Percentiles rank a stretch among this genome's conserved stretches.
Conservation (phyloP, 2,888 invertebrate species). For the Eupeodes luniger region DNA sequence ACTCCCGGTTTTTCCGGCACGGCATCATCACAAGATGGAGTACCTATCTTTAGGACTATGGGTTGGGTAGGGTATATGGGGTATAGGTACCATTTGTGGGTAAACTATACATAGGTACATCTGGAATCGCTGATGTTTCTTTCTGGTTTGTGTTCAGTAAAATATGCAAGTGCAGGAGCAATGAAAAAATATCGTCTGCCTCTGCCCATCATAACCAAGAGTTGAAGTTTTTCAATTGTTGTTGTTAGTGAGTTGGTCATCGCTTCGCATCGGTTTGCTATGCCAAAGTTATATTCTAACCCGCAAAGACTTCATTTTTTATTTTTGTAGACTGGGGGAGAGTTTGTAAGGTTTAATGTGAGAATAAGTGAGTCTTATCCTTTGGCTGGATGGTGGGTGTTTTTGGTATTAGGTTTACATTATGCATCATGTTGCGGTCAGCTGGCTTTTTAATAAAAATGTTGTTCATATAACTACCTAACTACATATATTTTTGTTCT, state of each 20-base stretch:
- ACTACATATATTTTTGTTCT: not conserved
- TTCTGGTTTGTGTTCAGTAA: conserved; percentile 28
- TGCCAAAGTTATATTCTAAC: conserved; percentile 2
- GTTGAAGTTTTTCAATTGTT: conserved; percentile 48
- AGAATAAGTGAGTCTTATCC: conserved; percentile 53
- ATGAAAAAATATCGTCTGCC: conserved; percentile 22
- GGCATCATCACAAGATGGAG: not conserved
- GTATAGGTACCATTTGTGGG: not conserved
- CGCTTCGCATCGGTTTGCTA: conserved; percentile 4
- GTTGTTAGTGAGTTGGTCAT: conserved; percentile 43
- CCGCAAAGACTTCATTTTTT: not conserved
- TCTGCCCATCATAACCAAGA: conserved; percentile 14
- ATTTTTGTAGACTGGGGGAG: not conserved
- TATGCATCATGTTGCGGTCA: conserved; percentile 41
- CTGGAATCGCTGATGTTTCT: conserved; percentile 35
- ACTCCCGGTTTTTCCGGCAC: not conserved
- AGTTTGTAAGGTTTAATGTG: conserved; percentile 28
- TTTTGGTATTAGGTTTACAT: conserved; percentile 32
- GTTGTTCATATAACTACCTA: conserved; percentile 2
- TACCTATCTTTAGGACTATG: not conserved
- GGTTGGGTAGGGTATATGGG: too few relatives aligned
- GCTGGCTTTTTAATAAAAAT: conserved; percentile 21
- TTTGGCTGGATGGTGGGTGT: not conserved
- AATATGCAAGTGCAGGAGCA: conserved; percentile 41
- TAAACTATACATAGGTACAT: conserved; percentile 2